Evolutionary conservation across 2,797 vertebrate genomes (phyloP).

Genomic region (Rhinella marina): DNA sequence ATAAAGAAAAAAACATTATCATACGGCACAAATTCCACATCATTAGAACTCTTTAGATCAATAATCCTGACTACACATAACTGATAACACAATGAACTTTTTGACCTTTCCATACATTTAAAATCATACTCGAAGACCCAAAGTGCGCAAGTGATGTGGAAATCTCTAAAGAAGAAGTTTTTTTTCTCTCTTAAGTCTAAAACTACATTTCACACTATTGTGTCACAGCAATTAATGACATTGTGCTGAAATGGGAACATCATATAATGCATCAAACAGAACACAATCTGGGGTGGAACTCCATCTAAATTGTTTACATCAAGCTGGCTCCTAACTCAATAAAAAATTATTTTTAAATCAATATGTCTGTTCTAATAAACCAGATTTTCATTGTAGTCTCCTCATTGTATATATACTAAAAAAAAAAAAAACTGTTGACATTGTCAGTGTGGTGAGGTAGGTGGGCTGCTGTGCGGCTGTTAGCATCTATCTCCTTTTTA

Average conservation of each 20-base stretch:
- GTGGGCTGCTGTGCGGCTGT: no score
- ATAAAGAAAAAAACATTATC: not conserved
- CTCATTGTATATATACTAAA: no score
- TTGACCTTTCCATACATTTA: not conserved
- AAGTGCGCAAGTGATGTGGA: not conserved
- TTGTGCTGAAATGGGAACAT: not conserved
- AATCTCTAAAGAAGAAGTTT: not conserved
- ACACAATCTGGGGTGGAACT: not conserved
- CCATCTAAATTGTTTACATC: not conserved
- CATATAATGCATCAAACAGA: not conserved
- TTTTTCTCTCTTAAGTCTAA: not conserved
- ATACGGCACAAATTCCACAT: not conserved
- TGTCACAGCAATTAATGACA: not conserved
- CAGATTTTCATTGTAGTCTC: no score
- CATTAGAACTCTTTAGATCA: slow-evolving; percentile 20
- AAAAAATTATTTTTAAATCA: no score
- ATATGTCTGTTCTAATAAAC: no score
- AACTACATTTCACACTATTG: not conserved
- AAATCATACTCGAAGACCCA: not conserved
- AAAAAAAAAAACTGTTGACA: no score
- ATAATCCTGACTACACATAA: slow-evolving; percentile 14
- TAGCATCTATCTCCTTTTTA: no score
- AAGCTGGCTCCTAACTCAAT: no score
- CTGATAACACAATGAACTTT: not conserved
- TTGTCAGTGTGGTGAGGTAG: no score